Evolutionary conservation across 2,113 vertebrate species (phyloP), one percentile per base, ranked within the genome.

Genomic region (Eretmochelys imbricata): DNA sequence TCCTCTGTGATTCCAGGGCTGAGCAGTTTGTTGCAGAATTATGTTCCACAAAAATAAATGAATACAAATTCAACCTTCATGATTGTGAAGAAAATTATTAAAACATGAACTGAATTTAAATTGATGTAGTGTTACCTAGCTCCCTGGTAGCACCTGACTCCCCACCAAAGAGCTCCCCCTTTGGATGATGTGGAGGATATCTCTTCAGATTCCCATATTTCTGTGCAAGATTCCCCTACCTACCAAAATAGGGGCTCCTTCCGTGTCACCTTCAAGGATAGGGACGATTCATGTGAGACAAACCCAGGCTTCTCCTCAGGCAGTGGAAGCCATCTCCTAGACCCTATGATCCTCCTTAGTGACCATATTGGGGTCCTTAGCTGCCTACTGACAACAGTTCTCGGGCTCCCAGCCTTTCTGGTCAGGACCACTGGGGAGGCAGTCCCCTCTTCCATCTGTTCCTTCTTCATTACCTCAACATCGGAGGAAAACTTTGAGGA

Each of bases 11-110:
- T 12, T 75, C 79, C 1, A 1, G 65, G 79, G 75, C 16, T 82
- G 65, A 35, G 13, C 46, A 50, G n/a, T 2, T 57, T 85, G 42
- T 93, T 42, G 16, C 31, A 35, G 80, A 51, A 24, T 88, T 90
- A 25, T 1, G 0, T 11, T 57, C 53, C n/a, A 16, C 81, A 84
- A 79, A 76, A 88, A 29, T 86, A 46, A 0, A 0, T 48, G 46
- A 51, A n/a, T 46, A 89, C 46, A 48, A 49, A 22, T 85, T 62
- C 46, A 49, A 27, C 25, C 53, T 72, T 78, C 12, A 48, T 46
- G 19, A 49, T 84, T 53, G 46, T 57, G 49, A 80, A 49, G 50
- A 83, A 91, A 96, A 69, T 57, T 89, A 0, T 69, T 87, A 49
- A 87, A 83, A 65, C 22, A 27, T 50, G 29, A 81, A 25, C 27